phyloP scores from a whole-genome alignment of 2,888 invertebrate genomes.

The Sarcophaga carnaria region DNA sequence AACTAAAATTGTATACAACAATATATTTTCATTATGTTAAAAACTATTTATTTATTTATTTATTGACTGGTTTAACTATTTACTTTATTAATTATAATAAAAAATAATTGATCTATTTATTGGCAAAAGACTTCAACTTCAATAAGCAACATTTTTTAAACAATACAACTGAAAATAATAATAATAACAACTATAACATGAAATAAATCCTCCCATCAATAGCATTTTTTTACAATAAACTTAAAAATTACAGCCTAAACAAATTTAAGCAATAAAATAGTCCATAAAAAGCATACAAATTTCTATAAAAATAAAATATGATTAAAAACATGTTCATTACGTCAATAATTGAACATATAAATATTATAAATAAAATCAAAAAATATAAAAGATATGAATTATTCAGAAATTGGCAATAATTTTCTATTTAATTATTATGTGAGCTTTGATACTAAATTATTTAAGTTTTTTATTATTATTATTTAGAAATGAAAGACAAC shows the following conservation, averaged over 20 bases:
- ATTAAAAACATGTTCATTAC: background rate
- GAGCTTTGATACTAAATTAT: no score
- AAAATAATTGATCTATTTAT: background rate
- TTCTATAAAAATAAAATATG: background rate
- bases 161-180: slow-evolving; percentile 48
- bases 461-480: no score
- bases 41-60: background rate
- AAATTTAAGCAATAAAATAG: background rate
- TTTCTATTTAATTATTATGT: no score
- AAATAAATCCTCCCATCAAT: slow-evolving; percentile 60
- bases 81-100: slow-evolving; percentile 12
- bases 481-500: no score
- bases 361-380: no score
- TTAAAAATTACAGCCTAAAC: background rate
- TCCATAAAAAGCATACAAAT: background rate
- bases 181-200: slow-evolving; percentile 41
- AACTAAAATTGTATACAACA: slow-evolving; percentile 4
- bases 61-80: slow-evolving; percentile 20
- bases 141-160: slow-evolving; percentile 59
- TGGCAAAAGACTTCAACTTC: slow-evolving; percentile 19
- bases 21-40: slow-evolving; percentile 9
- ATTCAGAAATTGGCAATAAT: no score
- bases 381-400: no score
- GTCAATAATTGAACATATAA: no score
- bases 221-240: slow-evolving; percentile 38